Evolutionary conservation across 2,113 vertebrate species (phyloP).

Genomic region (Thinocorus orbignyianus): DNA sequence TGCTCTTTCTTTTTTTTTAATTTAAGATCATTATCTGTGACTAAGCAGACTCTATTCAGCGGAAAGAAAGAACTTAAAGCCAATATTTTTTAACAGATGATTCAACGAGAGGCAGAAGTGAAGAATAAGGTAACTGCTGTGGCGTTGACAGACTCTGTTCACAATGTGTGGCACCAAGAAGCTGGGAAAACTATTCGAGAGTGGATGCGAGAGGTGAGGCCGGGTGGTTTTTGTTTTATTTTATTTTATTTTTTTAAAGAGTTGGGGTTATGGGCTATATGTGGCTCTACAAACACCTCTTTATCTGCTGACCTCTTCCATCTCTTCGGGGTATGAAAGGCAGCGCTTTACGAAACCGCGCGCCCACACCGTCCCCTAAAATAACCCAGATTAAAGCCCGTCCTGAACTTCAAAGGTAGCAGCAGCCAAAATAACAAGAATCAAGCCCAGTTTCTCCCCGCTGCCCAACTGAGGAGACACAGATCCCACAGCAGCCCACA

Average conservation of each 20-base stretch:
- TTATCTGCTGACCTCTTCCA: not conserved
- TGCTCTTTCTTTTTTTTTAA: conserved; percentile 43
- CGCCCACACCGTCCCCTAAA: not conserved
- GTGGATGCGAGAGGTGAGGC: conserved; percentile 95
- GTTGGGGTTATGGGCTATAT: not conserved
- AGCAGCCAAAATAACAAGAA: not conserved
- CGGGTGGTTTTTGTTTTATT: too few species aligned
- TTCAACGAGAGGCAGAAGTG: conserved; percentile 91
- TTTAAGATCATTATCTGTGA: conserved; percentile 59
- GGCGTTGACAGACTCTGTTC: conserved; percentile 95
- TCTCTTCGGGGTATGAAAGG: not conserved
- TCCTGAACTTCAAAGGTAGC: not conserved
- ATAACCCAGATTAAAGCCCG: not conserved
- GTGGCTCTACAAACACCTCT: not conserved
- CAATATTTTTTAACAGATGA: conserved; percentile 87
- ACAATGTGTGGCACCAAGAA: conserved; percentile 98
- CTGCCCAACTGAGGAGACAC: not conserved
- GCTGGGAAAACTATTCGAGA: conserved; percentile 91
- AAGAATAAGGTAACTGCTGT: conserved; percentile 92
- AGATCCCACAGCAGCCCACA: not conserved
- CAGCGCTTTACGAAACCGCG: not conserved
- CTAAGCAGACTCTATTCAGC: conserved; percentile 55
- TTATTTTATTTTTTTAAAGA: not conserved
- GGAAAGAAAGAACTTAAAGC: conserved; percentile 46
- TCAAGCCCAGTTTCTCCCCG: not conserved